Evolutionary conservation across 2,113 vertebrate genomes (phyloP), one percentile per base, ranked within the genome.

Genomic region (Sylvia atricapilla): DNA sequence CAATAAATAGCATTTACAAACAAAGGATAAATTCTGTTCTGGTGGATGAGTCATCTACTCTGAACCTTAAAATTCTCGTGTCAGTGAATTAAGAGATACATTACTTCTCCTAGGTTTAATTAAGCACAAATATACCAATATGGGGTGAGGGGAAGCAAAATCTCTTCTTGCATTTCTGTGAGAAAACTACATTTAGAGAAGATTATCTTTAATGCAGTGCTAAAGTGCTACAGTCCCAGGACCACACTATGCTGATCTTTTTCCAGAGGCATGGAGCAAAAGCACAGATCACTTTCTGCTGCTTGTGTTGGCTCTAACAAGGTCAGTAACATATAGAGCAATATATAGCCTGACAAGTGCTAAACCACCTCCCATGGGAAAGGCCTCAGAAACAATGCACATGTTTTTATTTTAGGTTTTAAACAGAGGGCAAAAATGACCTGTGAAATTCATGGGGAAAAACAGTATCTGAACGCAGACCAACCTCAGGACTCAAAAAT

Each of bases 1-100:
- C 78, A 94, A 96, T 95, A 97, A 97, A 96, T 90, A 96, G 86
- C 80, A 89, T 92, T 96, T 96, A 92, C 89, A 97, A 95, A 96
- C 96, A 95, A 95, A 94, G 90, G 87, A 92, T 83, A 87, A 92
- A 93, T 93, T 94, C 68, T 93, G 25, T 83, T 94, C 94, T 94
- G 81, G 23, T 68, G 56, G 93, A 93, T 96, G 95, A 96, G 74
- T 96, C 93, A 94, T 56, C 64, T 83, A 80, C 63, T 64, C 75
- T 68, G 72, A 95, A 93, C 92, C 94, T 84, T 66, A 76, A 94
- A 81, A 83, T 79, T 88, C 78, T 95, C 12, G 11, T 91, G 52
- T 74, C 91, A 87, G 44, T 89, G 95, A 92, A 95, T 93, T 95
- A 86, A 94, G 84, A 94, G 55, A 93, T 80, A 78, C 84, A 94